Evolutionary conservation across 64 coral and sea anemone species (phyloP).

Genomic region (Pocillopora verrucosa): DNA sequence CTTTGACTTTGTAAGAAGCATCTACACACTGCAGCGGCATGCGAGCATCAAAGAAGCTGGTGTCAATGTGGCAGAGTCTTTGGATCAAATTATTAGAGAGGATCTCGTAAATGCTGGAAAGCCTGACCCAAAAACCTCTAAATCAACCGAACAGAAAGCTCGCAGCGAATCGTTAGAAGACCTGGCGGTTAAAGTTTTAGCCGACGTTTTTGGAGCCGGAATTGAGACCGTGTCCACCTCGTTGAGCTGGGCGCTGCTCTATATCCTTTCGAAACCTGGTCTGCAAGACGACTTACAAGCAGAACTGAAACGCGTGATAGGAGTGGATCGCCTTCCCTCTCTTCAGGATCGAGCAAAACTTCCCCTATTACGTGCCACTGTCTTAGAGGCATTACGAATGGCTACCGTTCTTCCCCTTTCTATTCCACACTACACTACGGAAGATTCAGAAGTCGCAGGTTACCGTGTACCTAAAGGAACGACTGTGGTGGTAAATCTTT

Average conservation of each 20-base stretch:
- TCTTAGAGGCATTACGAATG: conserved; percentile 58
- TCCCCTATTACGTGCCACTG: conserved; percentile 74
- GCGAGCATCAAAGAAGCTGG: not conserved
- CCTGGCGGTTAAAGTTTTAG: conserved; percentile 9
- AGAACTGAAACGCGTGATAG: conserved; percentile 56
- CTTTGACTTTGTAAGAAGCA: conserved; percentile 28
- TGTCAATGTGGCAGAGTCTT: conserved; percentile 23
- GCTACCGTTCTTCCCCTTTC: conserved; percentile 53
- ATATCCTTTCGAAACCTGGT: conserved; percentile 40
- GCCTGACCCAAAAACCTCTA: not conserved
- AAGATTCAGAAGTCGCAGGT: conserved; percentile 60
- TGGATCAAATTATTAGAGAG: conserved; percentile 45
- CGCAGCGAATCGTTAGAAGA: conserved; percentile 36
- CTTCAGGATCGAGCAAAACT: conserved; percentile 65
- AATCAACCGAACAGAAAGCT: not conserved
- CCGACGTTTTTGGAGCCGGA: conserved; percentile 73
- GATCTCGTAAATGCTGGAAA: not conserved
- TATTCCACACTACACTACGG: conserved; percentile 73
- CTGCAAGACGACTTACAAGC: conserved; percentile 57
- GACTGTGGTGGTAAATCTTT: conserved; percentile 64
- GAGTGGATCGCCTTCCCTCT: conserved; percentile 17
- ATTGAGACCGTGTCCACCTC: conserved; percentile 72
- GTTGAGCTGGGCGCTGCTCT: conserved; percentile 68
- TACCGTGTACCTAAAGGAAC: conserved; percentile 76
- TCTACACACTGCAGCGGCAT: conserved; percentile 40